These are phyloP conservation scores for Drosophila anomalata DNA, from an alignment of 2,888 invertebrate species.

Conservation along the genomic window DNA sequence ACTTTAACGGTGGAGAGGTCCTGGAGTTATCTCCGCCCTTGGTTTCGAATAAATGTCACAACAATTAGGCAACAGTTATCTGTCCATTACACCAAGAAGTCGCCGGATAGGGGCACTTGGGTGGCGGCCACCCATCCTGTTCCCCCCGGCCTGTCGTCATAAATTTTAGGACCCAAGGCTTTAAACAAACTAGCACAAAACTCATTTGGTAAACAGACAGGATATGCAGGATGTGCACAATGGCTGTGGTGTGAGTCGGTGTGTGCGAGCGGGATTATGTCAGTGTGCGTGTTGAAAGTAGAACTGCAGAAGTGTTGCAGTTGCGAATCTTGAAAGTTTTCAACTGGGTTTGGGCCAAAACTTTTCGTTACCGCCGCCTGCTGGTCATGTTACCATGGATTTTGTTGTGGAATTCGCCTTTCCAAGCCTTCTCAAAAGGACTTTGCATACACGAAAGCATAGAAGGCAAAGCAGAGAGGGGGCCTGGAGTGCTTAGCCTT, in stretches of 20 bases:
- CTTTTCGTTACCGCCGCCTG: constrained; percentile 55
- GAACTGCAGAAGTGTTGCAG: constrained; percentile 5
- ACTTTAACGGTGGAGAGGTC: constrained; percentile 13
- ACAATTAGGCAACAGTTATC: constrained; percentile 78
- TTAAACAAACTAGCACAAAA: constrained; percentile 74
- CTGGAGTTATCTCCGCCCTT: neutral
- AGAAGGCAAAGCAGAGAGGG: neutral
- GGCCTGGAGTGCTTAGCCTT: constrained; percentile 21
- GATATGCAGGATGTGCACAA: constrained; percentile 63
- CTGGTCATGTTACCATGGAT: constrained; percentile 58
- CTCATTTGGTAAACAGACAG: constrained; percentile 73
- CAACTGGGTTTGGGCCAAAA: constrained; percentile 53
- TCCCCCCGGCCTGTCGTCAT: constrained; percentile 36
- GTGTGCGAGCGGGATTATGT: constrained; percentile 24
- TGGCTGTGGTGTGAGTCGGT: constrained; percentile 17
- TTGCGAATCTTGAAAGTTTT: constrained; percentile 72
- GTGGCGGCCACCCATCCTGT: neutral
- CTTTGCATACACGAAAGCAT: constrained; percentile 26
- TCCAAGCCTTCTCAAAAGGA: constrained; percentile 4
- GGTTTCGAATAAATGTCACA: constrained; percentile 47
- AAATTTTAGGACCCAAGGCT: constrained; percentile 66
- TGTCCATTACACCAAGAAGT: constrained; percentile 74
- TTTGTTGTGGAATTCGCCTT: constrained; percentile 33
- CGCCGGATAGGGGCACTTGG: constrained; percentile 44
- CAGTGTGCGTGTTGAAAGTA: constrained; percentile 6